Percentiles rank a stretch among this genome's conserved stretches.
Conservation (phyloP, 1,140 invertebrate genomes). For the Drusus annulatus region DNA sequence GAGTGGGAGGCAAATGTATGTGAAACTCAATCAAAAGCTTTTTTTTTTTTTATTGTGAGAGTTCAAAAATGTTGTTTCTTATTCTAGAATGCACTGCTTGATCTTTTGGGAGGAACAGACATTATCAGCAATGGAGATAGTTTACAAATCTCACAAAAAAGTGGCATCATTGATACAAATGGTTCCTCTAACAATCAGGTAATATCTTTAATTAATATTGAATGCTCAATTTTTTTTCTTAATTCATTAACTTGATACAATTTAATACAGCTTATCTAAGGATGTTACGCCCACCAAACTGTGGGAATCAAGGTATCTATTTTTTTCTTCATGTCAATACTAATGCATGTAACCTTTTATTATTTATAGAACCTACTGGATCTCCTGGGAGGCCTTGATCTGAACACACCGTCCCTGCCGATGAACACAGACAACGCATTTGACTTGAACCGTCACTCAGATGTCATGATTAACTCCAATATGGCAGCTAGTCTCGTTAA, state of each 20-base stretch:
- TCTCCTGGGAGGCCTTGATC: constrained; percentile 83
- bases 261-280: too few species aligned
- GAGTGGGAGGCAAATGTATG: too few species aligned
- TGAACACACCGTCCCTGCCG: constrained; percentile 64
- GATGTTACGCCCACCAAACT: too few species aligned
- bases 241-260: too few species aligned
- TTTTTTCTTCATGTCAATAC: too few species aligned
- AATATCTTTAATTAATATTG: neutral
- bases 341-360: too few species aligned
- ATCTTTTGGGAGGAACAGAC: constrained; percentile 82
- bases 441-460: constrained; percentile 50
- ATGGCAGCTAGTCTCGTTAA: constrained; percentile 55
- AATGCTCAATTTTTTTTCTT: too few species aligned
- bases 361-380: constrained; percentile 85
- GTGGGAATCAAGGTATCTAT: too few species aligned
- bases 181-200: constrained; percentile 62
- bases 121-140: constrained; percentile 67
- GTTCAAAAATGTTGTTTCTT: constrained; percentile 13
- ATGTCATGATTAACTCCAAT: constrained; percentile 49
- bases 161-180: constrained; percentile 66
- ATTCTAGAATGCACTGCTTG: constrained; percentile 80
- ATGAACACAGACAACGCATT: constrained; percentile 61
- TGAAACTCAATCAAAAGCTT: too few species aligned
- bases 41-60: too few species aligned
- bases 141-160: constrained; percentile 78